phyloP scores from a whole-genome alignment of 2,888 invertebrate species.

The Tetramorium bicarinatum region DNA sequence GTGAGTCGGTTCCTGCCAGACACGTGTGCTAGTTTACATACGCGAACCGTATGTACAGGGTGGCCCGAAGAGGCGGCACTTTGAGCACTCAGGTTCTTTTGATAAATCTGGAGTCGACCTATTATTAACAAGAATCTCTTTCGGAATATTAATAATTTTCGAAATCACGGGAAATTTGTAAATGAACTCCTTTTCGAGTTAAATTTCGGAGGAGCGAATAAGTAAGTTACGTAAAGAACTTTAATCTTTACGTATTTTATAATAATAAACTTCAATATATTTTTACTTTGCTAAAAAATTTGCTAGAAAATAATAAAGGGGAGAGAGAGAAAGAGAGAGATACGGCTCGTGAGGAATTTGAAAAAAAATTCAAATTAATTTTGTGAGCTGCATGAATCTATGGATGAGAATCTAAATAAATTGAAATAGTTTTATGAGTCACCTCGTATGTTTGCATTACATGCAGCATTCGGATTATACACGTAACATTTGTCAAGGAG shows the following conservation, averaged over 20 bases:
- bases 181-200: not conserved
- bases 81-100: not conserved
- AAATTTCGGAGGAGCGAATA: not conserved
- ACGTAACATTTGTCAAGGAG: not conserved
- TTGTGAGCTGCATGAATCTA: not conserved
- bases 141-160: not conserved
- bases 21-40: conserved; percentile 43
- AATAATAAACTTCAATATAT: not conserved
- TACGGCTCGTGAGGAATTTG: not conserved
- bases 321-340: not conserved
- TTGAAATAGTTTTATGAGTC: not conserved
- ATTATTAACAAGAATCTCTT: not conserved
- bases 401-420: not conserved
- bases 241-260: not conserved
- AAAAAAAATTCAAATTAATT: not conserved
- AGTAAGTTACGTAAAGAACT: not conserved
- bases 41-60: not conserved
- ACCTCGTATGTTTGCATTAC: conserved; percentile 2
- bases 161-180: not conserved
- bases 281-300: not conserved
- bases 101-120: not conserved
- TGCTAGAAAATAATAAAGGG: not conserved
- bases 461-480: not conserved
- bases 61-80: not conserved
- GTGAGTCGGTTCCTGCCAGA: conserved; percentile 41